These are phyloP conservation scores for Anisognathus igniventris DNA, from an alignment of 2,797 vertebrate species.

Conservation along the genomic window DNA sequence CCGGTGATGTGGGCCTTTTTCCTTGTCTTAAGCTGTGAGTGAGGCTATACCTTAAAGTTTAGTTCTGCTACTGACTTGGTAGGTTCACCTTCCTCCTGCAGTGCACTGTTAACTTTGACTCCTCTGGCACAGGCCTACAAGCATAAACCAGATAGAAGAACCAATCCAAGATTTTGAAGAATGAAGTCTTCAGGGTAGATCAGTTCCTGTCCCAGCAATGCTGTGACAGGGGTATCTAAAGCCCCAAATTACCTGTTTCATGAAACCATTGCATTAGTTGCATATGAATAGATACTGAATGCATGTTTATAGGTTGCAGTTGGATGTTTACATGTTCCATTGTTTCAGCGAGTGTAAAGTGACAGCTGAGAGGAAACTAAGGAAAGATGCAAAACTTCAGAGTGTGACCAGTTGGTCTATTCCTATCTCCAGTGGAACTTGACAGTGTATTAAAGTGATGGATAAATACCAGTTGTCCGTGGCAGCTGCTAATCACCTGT, in stretches of 20 bases:
- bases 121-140: not conserved
- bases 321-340: accelerated
- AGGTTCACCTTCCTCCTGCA: not conserved
- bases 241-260: not conserved
- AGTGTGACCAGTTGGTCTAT: not conserved
- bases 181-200: not conserved
- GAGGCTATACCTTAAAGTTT: not conserved
- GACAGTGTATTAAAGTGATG: not conserved
- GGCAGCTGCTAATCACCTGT: not conserved
- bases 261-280: not conserved
- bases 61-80: not conserved
- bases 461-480: not conserved
- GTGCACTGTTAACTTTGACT: not conserved
- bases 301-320: not conserved
- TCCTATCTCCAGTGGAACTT: not conserved
- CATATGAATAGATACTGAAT: not conserved
- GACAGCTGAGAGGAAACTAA: not conserved
- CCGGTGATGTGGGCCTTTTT: not conserved
- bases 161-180: not conserved
- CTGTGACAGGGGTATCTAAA: not conserved
- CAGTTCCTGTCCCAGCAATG: not conserved
- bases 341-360: not conserved
- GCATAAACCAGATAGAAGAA: not conserved
- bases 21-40: not conserved
- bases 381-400: not conserved